Evolutionary conservation across 2,888 invertebrate species (phyloP), one percentile per base, ranked within the genome.

Genomic region (Thumatha senex): DNA sequence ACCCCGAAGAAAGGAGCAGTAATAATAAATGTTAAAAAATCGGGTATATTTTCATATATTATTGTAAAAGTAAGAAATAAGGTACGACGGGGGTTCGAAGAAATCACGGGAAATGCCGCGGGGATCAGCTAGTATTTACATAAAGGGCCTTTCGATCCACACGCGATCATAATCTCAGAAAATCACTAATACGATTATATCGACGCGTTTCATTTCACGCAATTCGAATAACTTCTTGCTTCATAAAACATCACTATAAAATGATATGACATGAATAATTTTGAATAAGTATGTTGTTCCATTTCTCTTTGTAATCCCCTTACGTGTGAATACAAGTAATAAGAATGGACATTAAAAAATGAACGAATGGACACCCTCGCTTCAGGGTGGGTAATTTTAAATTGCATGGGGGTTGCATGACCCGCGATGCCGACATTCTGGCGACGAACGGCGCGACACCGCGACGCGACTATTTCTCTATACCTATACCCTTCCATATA

Each of bases 221-320:
- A 79, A 82, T 77, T 74, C 77, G 72, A 82, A 86, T 84, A 84
- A 76, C 84, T 82, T 84, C 78, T 80, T 82, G 80, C 80, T 79
- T 79, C 81, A 85, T 80, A 84, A 78, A 82, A 72, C 82, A 82
- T 43, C 48, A 63, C 66, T 62, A n/a, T n/a, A 70, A 72, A 78
- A 82, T 78, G 74, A 79, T 78, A 79, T 69, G 77, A 67, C 63
- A 61, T 63, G 78, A 80, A 81, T 80, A 76, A 76, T 78, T 73
- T 76, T 74, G 74, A 78, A 81, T 81, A 77, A 76, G 53, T 80
- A 78, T 73, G 77, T 15, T 7, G 38, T 39, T 36, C 45, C 40
- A 40, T 73, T 72, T 65, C 64, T 58, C 61, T 71, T 75, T 59
- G 70, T 63, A 63, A 63, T 74, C 55, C 46, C 60, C 11, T 64